phyloP scores from a whole-genome alignment of 2,888 invertebrate species.

The Capitulum mitella region DNA sequence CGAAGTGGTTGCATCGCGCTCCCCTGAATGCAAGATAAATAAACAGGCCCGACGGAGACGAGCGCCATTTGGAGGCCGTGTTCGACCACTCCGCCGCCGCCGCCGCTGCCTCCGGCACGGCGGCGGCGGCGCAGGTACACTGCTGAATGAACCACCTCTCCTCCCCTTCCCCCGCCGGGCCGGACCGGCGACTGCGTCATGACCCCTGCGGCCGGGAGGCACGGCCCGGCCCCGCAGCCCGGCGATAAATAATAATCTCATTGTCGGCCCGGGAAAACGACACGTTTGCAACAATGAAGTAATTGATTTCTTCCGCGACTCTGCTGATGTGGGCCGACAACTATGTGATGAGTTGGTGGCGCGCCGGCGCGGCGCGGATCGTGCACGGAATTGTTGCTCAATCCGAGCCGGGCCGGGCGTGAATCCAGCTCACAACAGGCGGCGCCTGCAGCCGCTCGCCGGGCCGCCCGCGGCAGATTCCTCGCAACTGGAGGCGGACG shows the following conservation, averaged over 20 bases:
- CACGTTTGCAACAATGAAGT: neutral
- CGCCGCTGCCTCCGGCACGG: neutral
- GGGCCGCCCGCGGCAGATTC: neutral
- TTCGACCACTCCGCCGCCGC: neutral
- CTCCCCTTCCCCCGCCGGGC: neutral
- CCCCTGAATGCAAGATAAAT: conserved; percentile 10
- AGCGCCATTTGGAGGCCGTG: conserved; percentile 3
- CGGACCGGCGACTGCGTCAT: neutral
- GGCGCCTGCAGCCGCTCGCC: neutral
- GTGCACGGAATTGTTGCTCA: neutral
- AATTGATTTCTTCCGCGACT: conserved; percentile 7
- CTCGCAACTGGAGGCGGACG: neutral
- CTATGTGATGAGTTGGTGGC: neutral
- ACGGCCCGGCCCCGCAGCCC: neutral
- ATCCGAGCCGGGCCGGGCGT: neutral
- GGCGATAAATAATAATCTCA: neutral
- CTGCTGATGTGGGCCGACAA: neutral
- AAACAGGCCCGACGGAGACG: neutral
- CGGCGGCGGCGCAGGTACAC: neutral
- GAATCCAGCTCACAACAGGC: neutral
- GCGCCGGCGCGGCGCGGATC: neutral
- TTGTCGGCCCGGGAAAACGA: neutral
- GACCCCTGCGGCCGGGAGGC: neutral
- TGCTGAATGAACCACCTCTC: neutral
- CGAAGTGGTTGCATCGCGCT: conserved; percentile 16